Evolutionary conservation across 2,888 invertebrate species (phyloP).

Genomic region (Leptinotarsa rubiginosa): DNA sequence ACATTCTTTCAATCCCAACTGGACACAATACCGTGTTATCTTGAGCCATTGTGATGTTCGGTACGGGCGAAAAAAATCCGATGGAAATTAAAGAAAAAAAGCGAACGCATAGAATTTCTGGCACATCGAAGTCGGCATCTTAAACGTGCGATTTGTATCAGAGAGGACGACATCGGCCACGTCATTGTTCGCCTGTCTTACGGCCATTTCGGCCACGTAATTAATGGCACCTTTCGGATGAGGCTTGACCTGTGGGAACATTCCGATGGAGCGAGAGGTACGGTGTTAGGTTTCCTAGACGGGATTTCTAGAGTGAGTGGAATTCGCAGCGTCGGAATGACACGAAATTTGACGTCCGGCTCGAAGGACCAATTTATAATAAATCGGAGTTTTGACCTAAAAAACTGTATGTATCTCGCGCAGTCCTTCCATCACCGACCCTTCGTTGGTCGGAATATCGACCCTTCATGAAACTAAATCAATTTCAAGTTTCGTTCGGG

Average conservation of each 20-base stretch:
- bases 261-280: slow-evolving; percentile 41
- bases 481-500: background rate
- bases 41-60: slow-evolving; percentile 30
- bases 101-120: slow-evolving; percentile 47
- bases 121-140: slow-evolving; percentile 49
- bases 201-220: slow-evolving; percentile 57
- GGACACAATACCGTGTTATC: slow-evolving; percentile 42
- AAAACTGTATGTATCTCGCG: background rate
- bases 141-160: slow-evolving; percentile 51
- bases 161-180: slow-evolving; percentile 55
- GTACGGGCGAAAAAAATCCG: slow-evolving; percentile 32
- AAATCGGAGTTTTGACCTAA: background rate
- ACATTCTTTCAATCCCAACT: slow-evolving; percentile 31
- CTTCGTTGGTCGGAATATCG: background rate
- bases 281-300: background rate
- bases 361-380: slow-evolving; percentile 6
- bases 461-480: slow-evolving; percentile 5
- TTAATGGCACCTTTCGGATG: slow-evolving; percentile 55
- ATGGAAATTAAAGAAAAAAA: slow-evolving; percentile 39
- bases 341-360: background rate
- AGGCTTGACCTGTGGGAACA: slow-evolving; percentile 55
- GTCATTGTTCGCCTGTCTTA: slow-evolving; percentile 57
- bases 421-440: background rate
- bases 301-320: background rate
- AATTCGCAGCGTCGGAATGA: background rate